Base-by-base conservation (phyloP, 2,888 invertebrate species). In the Thymelicus sylvestris region DNA sequence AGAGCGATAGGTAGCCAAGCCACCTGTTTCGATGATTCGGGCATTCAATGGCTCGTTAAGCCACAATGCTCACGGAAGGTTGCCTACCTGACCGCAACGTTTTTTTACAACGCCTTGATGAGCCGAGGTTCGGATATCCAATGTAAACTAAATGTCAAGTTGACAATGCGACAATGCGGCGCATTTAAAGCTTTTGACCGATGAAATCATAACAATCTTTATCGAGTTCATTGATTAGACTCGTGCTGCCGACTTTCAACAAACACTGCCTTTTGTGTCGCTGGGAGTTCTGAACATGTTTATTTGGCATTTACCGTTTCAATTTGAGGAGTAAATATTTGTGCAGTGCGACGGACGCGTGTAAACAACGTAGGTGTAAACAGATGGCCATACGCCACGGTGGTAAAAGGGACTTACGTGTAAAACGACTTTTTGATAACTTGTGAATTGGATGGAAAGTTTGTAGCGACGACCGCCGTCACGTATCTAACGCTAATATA, bases 141-240 rank as follows among this genome's bases (percentile, higher is more conserved):
- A 87, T 90, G 88, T 83, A 83, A 85, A 83, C 84, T 75, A 84
- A 86, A 85, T 85, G 89, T 86, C 88, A 84, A 74, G 80, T 76
- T 80, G 78, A 92, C 91, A 91, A 91, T 89, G 83, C 83, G 78
- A 92, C 91, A 91, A 91, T 89, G 83, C 83, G 79, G 78, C 80
- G 81, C 85, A 82, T 86, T 88, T 82, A 83, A 79, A 76, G 78
- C 81, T 76, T 75, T 78, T 72, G 75, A 76, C 81, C 82, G 76
- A 81, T 81, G 84, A 85, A 86, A 87, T 88, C 87, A 89, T 86
- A 89, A 89, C 84, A 86, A 78, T 81, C 78, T 81, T 85, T 84
- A 86, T 81, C 78, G 31, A 80, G 78, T 75, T 79, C 78, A 83
- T 83, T 85, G 85, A 80, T 75, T 76, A 74, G 77, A 79, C 87